A percentile compares a stretch with the other conserved stretches of the same genome.
Evolutionary conservation across 2,797 vertebrate species (phyloP).

Genomic region (Acestrorhynchus altus): DNA sequence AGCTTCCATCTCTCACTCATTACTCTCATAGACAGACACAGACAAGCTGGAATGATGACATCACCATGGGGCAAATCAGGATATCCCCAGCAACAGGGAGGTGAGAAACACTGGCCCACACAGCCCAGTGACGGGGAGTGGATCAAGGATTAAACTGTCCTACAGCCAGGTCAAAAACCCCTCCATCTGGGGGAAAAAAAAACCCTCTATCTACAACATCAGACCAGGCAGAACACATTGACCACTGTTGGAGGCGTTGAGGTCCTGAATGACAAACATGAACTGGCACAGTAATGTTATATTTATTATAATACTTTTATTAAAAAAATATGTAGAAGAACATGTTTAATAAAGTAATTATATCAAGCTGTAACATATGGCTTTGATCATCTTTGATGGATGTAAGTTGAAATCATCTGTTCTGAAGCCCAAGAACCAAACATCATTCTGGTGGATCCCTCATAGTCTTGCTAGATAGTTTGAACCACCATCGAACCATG

Average conservation of each 20-base stretch:
- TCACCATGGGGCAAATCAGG: constrained; percentile 47
- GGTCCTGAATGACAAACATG: not conserved
- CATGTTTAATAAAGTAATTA: no score
- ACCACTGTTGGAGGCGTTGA: not conserved
- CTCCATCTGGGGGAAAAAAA: constrained; percentile 71
- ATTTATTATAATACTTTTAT: not conserved
- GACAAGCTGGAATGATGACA: constrained; percentile 50
- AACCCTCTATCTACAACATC: constrained; percentile 76
- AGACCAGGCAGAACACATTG: constrained; percentile 69
- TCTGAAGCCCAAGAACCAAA: no score
- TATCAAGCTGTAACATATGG: no score
- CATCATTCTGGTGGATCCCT: no score
- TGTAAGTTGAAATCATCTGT: no score
- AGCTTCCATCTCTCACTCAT: constrained; percentile 30
- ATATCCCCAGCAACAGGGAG: constrained; percentile 51
- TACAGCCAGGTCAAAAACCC: constrained; percentile 62
- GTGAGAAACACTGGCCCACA: constrained; percentile 15
- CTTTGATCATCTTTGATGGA: no score
- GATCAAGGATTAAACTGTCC: constrained; percentile 60
- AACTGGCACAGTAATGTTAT: not conserved
- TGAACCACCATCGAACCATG: no score
- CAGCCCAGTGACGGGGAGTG: constrained; percentile 62
- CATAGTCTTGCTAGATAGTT: no score
- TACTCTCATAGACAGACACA: constrained; percentile 31
- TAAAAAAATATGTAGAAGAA: not conserved